A percentile compares a stretch with the other conserved stretches of the same genome.
phyloP scores from a whole-genome alignment of 1,140 invertebrate genomes.

The Drosophila virilis region DNA sequence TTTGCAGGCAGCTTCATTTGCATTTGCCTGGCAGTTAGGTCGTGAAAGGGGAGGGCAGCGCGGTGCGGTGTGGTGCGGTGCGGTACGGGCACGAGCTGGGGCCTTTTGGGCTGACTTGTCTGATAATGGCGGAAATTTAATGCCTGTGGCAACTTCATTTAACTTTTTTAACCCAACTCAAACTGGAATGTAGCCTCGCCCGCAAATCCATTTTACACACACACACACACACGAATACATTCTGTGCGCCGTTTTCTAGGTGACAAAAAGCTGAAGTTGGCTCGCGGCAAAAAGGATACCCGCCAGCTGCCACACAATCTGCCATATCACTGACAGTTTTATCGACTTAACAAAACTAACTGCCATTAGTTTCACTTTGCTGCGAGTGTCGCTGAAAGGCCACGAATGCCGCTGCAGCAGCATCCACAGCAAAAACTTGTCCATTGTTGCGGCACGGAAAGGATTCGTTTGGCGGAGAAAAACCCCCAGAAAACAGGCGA shows the following conservation, averaged over 20 bases:
- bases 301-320: constrained; percentile 73
- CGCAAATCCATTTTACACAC: constrained; percentile 32
- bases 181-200: constrained; percentile 39
- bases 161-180: constrained; percentile 72
- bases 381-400: constrained; percentile 78
- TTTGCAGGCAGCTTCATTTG: constrained; percentile 40
- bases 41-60: too few relatives aligned
- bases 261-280: constrained; percentile 31
- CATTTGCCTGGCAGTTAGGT: background rate
- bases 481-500: constrained; percentile 31
- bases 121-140: constrained; percentile 68
- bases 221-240: constrained; percentile 13
- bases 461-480: constrained; percentile 29
- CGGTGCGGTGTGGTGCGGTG: too few relatives aligned
- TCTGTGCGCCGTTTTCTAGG: constrained; percentile 29
- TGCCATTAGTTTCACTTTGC: constrained; percentile 83
- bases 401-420: constrained; percentile 46
- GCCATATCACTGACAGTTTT: constrained; percentile 84
- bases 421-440: constrained; percentile 41
- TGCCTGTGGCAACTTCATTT: constrained; percentile 77
- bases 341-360: constrained; percentile 84
- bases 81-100: too few relatives aligned
- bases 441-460: constrained; percentile 31
- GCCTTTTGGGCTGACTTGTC: constrained; percentile 19
- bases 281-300: constrained; percentile 29